Evolutionary conservation across 2,888 invertebrate genomes (phyloP), one percentile per base, ranked within the genome.

Genomic region (Drosophila mulleri): DNA sequence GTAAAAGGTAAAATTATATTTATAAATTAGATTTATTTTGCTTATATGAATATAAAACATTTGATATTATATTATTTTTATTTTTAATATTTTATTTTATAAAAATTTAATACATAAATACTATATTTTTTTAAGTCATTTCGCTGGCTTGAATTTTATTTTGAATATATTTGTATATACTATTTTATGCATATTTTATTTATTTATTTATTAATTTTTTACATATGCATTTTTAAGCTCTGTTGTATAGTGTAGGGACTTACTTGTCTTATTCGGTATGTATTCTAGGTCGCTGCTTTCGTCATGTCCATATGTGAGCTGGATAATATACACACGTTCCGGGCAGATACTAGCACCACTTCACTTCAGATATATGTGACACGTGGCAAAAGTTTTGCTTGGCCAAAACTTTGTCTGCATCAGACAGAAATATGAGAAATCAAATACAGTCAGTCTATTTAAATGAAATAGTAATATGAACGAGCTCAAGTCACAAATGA

Each of bases 281-380:
- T 50, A 66, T 69, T 75, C 64, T 63, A 70, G 68, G 78, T 66
- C 74, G 67, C 52, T 66, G 68, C 53, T 86, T 74, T 67, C 75
- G 78, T 86, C 83, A 65, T 20, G 48, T 37, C 35, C 59, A 29
- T 48, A 63, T 59, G 57, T 42, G 41, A 52, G 4, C 7, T 8
- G 41, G 54, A 26, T 65, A 48, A 68, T 29, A 45, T 18, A 37
- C 37, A 29, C 60, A 71, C 66, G 66, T 71, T 70, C 20, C 18
- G 48, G 32, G 57, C 32, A 42, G 47, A 16, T 18, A 32, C 39
- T 47, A 48, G 50, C 23, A 14, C 41, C 44, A 41, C 18, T 8
- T 6, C 48, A 59, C 42, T 54, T 45, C 18, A 37, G 23, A 35
- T 32, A 61, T 48, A 58, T 56, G 65, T 60, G 75, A 35, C 62